Evolutionary conservation across 92 coral and sea anemone species (phyloP).

Genomic region (Chrysogorgia sp.): DNA sequence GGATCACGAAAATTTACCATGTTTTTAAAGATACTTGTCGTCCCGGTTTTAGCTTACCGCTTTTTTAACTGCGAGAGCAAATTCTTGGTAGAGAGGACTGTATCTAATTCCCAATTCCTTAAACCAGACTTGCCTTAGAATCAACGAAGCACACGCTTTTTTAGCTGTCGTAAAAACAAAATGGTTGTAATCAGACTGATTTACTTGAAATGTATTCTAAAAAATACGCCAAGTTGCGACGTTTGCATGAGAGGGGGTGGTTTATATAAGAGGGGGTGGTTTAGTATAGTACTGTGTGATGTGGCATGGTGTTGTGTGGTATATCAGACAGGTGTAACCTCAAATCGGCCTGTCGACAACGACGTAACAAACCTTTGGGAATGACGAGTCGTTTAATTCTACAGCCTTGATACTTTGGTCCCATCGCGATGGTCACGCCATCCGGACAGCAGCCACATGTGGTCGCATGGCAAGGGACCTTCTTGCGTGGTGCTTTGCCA

Average conservation of each 20-base stretch:
- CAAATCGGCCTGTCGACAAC: too few relatives aligned
- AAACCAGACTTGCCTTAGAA: constrained; percentile 87
- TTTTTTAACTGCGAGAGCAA: constrained; percentile 46
- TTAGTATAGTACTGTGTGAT: too few relatives aligned
- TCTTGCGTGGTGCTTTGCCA: neutral
- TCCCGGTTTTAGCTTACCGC: constrained; percentile 62
- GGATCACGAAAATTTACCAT: neutral
- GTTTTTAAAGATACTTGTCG: neutral
- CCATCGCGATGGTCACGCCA: constrained; percentile 71
- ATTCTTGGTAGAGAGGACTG: constrained; percentile 47
- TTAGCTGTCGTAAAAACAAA: constrained; percentile 60
- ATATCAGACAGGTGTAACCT: too few relatives aligned
- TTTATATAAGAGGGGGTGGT: too few relatives aligned
- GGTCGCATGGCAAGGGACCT: constrained; percentile 66
- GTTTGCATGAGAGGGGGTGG: too few relatives aligned
- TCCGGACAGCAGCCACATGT: constrained; percentile 90
- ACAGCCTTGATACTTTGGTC: constrained; percentile 85
- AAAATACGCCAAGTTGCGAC: neutral
- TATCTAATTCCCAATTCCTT: constrained; percentile 55
- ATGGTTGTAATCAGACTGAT: neutral
- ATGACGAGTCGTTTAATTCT: constrained; percentile 24
- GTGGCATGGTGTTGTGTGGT: too few relatives aligned
- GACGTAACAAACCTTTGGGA: constrained; percentile 25
- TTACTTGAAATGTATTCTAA: neutral
- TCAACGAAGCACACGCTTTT: constrained; percentile 77